Evolutionary conservation across 2,797 vertebrate species (phyloP).

Genomic region (Myotis vivesi): DNA sequence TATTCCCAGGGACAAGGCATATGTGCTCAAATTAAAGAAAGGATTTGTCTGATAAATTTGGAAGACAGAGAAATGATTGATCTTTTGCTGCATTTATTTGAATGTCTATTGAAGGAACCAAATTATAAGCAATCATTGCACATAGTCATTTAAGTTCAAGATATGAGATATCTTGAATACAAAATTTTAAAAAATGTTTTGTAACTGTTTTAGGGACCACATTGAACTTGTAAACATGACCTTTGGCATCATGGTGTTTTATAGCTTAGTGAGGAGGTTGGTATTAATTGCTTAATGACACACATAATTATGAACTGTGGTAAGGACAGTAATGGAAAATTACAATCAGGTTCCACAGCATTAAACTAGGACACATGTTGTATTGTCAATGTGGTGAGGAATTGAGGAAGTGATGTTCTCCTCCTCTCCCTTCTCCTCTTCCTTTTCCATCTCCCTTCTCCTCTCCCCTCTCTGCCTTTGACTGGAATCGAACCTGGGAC

Average conservation of each 20-base stretch:
- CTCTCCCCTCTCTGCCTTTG: no score
- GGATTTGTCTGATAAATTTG: conserved; percentile 42
- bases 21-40: conserved; percentile 27
- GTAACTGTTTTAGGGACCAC: not conserved
- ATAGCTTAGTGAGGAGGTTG: not conserved
- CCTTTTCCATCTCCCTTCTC: no score
- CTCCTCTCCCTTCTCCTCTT: no score
- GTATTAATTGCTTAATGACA: conserved; percentile 18
- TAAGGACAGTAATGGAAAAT: conserved; percentile 37
- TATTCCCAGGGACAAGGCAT: conserved; percentile 12
- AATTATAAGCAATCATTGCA: not conserved
- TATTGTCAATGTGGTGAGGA: not conserved
- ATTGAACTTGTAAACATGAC: not conserved
- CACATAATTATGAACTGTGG: not conserved
- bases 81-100: conserved; percentile 28
- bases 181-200: not conserved
- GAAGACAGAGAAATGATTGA: conserved; percentile 39
- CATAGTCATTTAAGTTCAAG: not conserved
- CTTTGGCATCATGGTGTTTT: not conserved
- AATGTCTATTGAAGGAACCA: not conserved
- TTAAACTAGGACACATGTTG: not conserved
- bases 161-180: not conserved
- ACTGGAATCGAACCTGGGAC: no score
- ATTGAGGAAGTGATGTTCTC: not conserved
- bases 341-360: not conserved